Evolutionary conservation across 1,140 invertebrate species (phyloP), one percentile per base, ranked within the genome.

Genomic region (Lasioglossum baleicum): DNA sequence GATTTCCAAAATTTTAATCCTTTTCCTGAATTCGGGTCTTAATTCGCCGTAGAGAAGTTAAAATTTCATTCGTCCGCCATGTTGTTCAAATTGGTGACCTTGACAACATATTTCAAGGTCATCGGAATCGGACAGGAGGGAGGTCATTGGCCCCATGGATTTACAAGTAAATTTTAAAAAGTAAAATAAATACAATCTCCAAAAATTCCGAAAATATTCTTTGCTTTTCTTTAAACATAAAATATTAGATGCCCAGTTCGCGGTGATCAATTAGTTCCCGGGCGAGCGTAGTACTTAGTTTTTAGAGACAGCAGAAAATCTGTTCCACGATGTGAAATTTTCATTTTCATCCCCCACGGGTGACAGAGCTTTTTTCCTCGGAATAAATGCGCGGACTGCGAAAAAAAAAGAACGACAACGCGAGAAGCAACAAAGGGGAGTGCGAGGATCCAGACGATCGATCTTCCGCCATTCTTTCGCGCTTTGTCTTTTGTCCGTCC

Each of bases 381-480:
- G 20, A 26, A 20, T 17, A 31, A 20, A 56, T 13, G 22, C 15
- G 35, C 31, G 15, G 2, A 73, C 8, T 11, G 0, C 11, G 20
- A 8, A 44, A 11, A 8, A 44, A 11, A 20, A 48, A 7, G 11
- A 44, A 5, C 26, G 6, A 26, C 2, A 67, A 67, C 11, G 26
- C 15, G 6, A 17, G 11, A 26, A 2, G 42, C 26, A 40, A 64
- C 65, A 51, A 15, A 31, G 20, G 13, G 15, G 64, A 64, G 26
- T 53, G 7, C 40, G 17, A 1, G 13, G 17, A 48, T 68, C 22
- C 6, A 7, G 71, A 64, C n/a, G 44, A 76, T 78, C 48, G 68
- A 78, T 78, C 58, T 20, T 31, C 67, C 53, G 40, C 69, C 76
- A 15, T 44, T 63, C 65, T 61, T 77, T 81, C 68, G 1, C 7